Conservation (phyloP, 2,797 vertebrate genomes). For the Rhincodon typus region DNA sequence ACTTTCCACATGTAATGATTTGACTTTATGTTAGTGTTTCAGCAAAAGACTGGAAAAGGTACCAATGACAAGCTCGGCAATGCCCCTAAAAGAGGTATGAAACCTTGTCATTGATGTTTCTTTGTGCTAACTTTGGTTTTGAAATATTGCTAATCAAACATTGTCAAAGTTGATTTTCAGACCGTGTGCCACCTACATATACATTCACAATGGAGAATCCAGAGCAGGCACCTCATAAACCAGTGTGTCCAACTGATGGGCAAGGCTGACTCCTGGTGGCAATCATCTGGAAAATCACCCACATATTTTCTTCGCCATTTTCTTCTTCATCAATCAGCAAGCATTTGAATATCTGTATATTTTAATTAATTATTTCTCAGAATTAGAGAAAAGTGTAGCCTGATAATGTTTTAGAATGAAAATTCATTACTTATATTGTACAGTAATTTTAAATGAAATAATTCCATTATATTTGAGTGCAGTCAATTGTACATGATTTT, state of each 20-base stretch:
- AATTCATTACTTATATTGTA: not conserved
- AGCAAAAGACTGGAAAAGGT: conserved; percentile 21
- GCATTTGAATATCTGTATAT: not conserved
- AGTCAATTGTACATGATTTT: not conserved
- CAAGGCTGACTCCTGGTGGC: not conserved
- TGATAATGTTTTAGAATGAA: not conserved
- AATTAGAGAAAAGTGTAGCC: not conserved
- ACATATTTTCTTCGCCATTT: not conserved
- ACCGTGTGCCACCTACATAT: not conserved
- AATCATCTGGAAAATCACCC: not conserved
- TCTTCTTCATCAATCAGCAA: not conserved
- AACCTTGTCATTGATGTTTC: not conserved
- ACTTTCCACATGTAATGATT: not conserved
- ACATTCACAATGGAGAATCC: not conserved
- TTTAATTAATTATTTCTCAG: not conserved
- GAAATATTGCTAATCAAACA: not conserved
- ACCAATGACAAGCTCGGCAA: not conserved
- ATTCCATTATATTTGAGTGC: not conserved
- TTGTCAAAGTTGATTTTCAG: not conserved
- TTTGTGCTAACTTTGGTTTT: not conserved
- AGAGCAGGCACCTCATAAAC: not conserved
- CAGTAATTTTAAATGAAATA: not conserved
- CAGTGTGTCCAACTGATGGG: not conserved
- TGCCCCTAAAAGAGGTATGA: not conserved
- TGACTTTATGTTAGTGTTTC: not conserved